These are phyloP conservation scores for Tenualosa thibaudeaui DNA, from an alignment of 2,797 vertebrate species.

Conservation along the genomic window DNA sequence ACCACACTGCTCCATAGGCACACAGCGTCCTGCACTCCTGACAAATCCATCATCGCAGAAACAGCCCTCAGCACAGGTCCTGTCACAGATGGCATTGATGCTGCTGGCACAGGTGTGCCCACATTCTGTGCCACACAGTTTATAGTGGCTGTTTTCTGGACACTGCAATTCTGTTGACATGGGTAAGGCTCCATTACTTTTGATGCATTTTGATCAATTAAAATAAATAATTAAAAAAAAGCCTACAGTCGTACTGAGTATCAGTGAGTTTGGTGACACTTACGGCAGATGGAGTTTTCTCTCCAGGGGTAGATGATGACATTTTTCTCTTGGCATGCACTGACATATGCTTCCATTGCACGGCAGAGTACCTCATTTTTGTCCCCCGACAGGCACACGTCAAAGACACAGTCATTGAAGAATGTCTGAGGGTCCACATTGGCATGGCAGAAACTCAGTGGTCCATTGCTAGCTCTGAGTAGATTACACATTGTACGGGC, in stretches of 20 bases:
- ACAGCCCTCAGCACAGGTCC: slow-evolving; percentile 69
- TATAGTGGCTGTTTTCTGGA: slow-evolving; percentile 69
- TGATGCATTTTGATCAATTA: neutral
- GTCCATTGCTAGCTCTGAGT: slow-evolving; percentile 63
- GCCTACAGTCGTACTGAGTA: too few species aligned
- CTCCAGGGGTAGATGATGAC: slow-evolving; percentile 73
- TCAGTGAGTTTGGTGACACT: slow-evolving; percentile 48
- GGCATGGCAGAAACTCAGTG: slow-evolving; percentile 70
- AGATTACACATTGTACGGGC: slow-evolving; percentile 63
- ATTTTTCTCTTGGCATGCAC: slow-evolving; percentile 74
- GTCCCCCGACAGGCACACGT: slow-evolving; percentile 63
- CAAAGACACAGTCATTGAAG: slow-evolving; percentile 76
- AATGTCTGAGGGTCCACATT: slow-evolving; percentile 64
- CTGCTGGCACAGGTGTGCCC: slow-evolving; percentile 60
- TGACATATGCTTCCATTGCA: slow-evolving; percentile 66
- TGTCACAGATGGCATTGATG: slow-evolving; percentile 55
- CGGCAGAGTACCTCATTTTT: slow-evolving; percentile 62
- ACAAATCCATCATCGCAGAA: slow-evolving; percentile 66
- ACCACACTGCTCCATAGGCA: slow-evolving; percentile 64
- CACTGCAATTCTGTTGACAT: slow-evolving; percentile 54
- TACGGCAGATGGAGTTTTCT: slow-evolving; percentile 72
- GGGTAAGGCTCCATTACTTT: too few species aligned
- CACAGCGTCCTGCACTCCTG: slow-evolving; percentile 63
- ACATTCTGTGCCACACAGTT: slow-evolving; percentile 71
- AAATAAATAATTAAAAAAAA: neutral